Evolutionary conservation across 2,113 vertebrate genomes (phyloP).

Genomic region (Amia ocellicauda): DNA sequence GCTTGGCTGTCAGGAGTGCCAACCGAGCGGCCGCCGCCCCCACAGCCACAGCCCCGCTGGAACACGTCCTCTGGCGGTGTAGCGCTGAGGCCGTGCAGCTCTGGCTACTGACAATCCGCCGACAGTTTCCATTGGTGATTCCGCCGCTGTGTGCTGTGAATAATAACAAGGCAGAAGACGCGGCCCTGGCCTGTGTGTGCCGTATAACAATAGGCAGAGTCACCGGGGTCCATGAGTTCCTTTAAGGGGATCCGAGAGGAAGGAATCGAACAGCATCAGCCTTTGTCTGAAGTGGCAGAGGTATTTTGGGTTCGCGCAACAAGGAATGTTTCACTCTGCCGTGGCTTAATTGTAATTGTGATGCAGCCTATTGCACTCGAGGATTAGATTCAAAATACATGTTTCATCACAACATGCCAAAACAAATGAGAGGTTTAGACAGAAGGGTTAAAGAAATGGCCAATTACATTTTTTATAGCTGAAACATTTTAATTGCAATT

Average conservation of each 20-base stretch:
- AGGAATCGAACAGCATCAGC: neutral
- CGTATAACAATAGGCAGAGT: neutral
- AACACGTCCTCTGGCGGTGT: neutral
- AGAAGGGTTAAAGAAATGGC: too few species aligned
- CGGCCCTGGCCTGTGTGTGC: neutral
- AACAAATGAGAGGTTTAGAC: too few species aligned
- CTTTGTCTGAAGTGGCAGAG: too few species aligned
- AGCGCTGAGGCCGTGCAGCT: neutral
- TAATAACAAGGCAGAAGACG: neutral
- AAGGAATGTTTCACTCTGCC: neutral
- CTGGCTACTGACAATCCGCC: neutral
- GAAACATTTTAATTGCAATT: too few species aligned
- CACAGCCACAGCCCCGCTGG: neutral
- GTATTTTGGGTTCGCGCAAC: neutral
- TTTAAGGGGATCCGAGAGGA: neutral
- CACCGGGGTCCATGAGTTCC: neutral
- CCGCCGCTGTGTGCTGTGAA: neutral
- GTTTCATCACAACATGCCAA: too few species aligned
- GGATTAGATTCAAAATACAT: too few species aligned
- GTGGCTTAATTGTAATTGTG: neutral
- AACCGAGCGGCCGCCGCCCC: neutral
- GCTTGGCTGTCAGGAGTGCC: neutral
- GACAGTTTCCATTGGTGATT: neutral
- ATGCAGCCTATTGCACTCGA: too few species aligned
- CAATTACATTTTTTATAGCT: too few species aligned